Conservation (phyloP, 2,888 invertebrate species). For the Tridacna crocea region DNA sequence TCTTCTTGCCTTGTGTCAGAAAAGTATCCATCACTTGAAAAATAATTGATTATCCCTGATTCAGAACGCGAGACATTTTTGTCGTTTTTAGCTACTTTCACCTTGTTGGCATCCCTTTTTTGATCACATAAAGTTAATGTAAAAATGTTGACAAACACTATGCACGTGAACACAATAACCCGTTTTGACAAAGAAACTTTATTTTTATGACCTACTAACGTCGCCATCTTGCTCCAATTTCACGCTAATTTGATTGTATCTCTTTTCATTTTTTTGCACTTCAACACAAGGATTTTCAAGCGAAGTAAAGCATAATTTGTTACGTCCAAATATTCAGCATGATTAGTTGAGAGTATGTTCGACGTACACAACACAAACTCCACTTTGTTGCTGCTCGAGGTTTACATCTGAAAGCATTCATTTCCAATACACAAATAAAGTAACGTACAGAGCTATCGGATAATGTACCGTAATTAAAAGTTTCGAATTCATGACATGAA, state of each 20-base stretch:
- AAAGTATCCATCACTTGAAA: constrained; percentile 74
- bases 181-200: constrained; percentile 52
- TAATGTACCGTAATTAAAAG: background rate
- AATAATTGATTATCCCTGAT: constrained; percentile 56
- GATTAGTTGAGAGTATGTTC: background rate
- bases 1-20: constrained; percentile 76
- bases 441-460: background rate
- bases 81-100: background rate
- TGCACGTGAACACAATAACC: constrained; percentile 10
- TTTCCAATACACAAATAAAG: constrained; percentile 22
- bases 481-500: constrained; percentile 5
- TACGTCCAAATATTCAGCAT: background rate
- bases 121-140: constrained; percentile 16
- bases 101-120: background rate
- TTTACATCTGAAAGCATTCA: background rate
- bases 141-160: constrained; percentile 11
- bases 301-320: too few species aligned
- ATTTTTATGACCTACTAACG: constrained; percentile 48
- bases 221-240: constrained; percentile 55
- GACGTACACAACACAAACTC: background rate
- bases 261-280: background rate
- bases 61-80: constrained; percentile 20
- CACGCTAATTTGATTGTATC: background rate
- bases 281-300: too few species aligned
- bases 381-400: background rate